Conservation (phyloP, 2,888 invertebrate genomes). For the Thera obeliscata region DNA sequence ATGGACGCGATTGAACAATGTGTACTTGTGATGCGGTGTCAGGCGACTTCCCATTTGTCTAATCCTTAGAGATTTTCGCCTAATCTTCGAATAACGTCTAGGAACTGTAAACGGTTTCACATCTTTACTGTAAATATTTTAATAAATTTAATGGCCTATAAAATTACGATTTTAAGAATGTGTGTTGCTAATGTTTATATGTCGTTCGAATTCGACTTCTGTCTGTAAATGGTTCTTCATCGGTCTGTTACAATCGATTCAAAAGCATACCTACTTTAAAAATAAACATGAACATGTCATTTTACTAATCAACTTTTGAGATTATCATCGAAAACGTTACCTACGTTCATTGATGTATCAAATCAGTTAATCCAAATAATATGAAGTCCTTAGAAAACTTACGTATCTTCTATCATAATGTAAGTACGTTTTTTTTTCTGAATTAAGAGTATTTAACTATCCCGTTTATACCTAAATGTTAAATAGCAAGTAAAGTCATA, state of each 20-base stretch:
- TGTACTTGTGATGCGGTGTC: conserved; percentile 36
- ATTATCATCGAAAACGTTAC: neutral
- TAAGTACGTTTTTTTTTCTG: conserved; percentile 30
- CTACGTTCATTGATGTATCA: neutral
- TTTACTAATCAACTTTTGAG: neutral
- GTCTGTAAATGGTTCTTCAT: conserved; percentile 42
- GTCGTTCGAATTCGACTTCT: conserved; percentile 73
- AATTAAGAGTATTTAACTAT: conserved; percentile 40
- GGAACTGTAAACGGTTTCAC: conserved; percentile 77
- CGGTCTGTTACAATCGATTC: conserved; percentile 48
- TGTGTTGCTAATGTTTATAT: conserved; percentile 75
- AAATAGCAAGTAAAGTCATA: conserved; percentile 38
- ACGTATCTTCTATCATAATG: conserved; percentile 20
- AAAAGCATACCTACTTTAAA: conserved; percentile 49
- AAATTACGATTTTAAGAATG: conserved; percentile 69
- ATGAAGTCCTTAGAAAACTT: conserved; percentile 15
- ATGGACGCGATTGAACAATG: conserved; percentile 6
- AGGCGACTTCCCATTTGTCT: conserved; percentile 57
- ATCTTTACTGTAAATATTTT: conserved; percentile 82
- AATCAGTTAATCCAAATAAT: neutral
- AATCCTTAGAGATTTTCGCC: conserved; percentile 78
- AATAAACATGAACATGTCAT: conserved; percentile 10
- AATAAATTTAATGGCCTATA: conserved; percentile 79
- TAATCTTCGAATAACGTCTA: conserved; percentile 78
- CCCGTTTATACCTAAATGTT: conserved; percentile 38